Base-by-base conservation (phyloP, 1,140 invertebrate genomes). In the Calephelis nemesis region DNA sequence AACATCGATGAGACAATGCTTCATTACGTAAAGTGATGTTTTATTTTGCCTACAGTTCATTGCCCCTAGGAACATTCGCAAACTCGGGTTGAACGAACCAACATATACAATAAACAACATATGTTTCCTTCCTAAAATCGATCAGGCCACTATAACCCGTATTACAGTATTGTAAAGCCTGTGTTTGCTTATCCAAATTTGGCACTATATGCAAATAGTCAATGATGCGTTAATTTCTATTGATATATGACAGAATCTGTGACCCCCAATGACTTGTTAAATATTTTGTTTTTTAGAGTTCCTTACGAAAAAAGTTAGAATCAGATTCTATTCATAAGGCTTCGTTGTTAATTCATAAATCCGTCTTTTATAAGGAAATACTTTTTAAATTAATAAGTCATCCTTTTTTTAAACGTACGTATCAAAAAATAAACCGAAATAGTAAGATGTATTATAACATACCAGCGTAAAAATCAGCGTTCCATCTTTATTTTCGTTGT, bases 31-130 rank as follows among this genome's bases (percentile, higher is more conserved):
- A 74, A 74, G 64, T 67, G 68, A 75, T 71, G 72, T 75, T 73
- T 75, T 72, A 75, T 79, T 79, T 79, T 72, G 69, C 72, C 67
- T 74, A 58, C 62, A 65, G 78, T 76, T 83, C 81, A 67, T 74
- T 79, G 75, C 52, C 81, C 71, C 67, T 74, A 72, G 77, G 75
- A 67, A 76, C 54, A 73, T 76, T 75, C 68, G 73, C 69, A 74
- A 70, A 71, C 69, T 58, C 54, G 62, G 62, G 74, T 68, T 77
- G 63, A 77, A 74, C 67, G 72, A 49, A 30, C 49, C 52, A 58
- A 58, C 52, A 58, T 58, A 58, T 58, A 58, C 12, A 58, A 19
- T 58, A 5, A 39, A 39, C 30, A 54, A 19, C 15, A 58, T 30
- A 58, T 58, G 30, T 39, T 6, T 58, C 6, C 12, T 8, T 39